Evolutionary conservation across 2,888 invertebrate species (phyloP), one percentile per base, ranked within the genome.

Genomic region (Polyommatus iphigenia): DNA sequence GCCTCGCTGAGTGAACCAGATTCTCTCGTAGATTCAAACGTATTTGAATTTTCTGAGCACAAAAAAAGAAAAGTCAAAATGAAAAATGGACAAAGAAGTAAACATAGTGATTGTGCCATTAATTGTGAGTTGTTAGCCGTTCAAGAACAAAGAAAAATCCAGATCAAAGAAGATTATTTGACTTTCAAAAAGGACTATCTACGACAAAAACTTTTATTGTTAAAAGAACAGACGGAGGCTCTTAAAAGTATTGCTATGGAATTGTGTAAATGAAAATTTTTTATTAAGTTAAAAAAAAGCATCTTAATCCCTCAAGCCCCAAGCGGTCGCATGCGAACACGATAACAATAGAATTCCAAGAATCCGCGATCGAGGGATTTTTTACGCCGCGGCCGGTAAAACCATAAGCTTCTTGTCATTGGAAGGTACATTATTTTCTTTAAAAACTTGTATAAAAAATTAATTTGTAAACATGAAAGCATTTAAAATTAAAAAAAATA

Each of bases 111-210:
- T 29, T 92, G 92, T 85, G 84, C 83, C 59, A 89, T 91, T 76
- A 92, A 90, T 82, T 92, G 92, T 88, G 89, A 93, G 80, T 80
- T 87, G 76, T 81, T 93, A 79, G 89, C 91, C 36, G 83, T 84
- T 24, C 89, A 90, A 76, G 93, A 93, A 80, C 86, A 90, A 82
- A 86, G 85, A 76, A 93, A 93, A 81, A 82, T 90, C 76, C 84
- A 90, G 80, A 85, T 93, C 0, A 93, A 93, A 81, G 90, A 92
- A 80, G 91, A 92, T 78, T 93, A 91, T 83, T 87, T 90, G 20
- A 90, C 86, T 81, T 93, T 92, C 80, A 92, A 90, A 84, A 93
- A 92, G 81, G 90, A 92, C 79, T 93, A 93, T 85, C 86, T 93
- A 57, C 89, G 83, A 79, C 90, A 93, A 80, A 93, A 93, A 81